Conservation (phyloP, 2,113 vertebrate genomes). For the Catagonus wagneri region DNA sequence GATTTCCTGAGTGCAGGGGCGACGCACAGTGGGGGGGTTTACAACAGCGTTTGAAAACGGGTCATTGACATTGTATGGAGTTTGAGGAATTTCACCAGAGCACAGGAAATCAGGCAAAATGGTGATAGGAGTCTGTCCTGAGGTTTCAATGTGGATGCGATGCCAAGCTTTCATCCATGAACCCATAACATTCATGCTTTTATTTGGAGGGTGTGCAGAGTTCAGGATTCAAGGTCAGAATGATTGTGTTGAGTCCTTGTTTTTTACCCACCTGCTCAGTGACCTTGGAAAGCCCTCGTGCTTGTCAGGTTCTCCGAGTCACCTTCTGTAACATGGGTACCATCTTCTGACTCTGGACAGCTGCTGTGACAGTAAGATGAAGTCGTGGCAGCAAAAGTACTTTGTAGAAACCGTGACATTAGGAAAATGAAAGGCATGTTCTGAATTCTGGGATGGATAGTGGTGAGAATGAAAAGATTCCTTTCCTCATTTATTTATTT, state of each 20-base stretch:
- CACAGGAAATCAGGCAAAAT: fast-evolving
- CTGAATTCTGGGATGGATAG: neutral
- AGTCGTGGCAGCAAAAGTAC: neutral
- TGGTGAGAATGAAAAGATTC: neutral
- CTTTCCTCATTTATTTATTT: neutral
- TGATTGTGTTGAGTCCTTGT: fast-evolving
- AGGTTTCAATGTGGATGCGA: neutral
- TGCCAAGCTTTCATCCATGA: neutral
- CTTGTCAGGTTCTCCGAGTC: neutral
- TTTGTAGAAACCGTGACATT: neutral
- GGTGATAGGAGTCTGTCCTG: neutral
- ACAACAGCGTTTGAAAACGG: neutral
- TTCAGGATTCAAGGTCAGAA: neutral
- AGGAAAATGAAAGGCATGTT: neutral
- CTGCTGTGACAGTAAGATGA: neutral
- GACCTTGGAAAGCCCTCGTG: neutral
- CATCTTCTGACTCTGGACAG: neutral
- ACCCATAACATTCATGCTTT: neutral
- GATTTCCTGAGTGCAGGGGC: neutral
- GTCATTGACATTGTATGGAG: neutral
- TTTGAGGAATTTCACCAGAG: neutral
- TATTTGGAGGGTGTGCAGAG: neutral
- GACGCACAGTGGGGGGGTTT: fast-evolving
- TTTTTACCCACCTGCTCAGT: neutral
- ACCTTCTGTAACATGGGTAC: neutral